phyloP scores from a whole-genome alignment of 2,888 invertebrate genomes.

The Psylliodes chrysocephalus region DNA sequence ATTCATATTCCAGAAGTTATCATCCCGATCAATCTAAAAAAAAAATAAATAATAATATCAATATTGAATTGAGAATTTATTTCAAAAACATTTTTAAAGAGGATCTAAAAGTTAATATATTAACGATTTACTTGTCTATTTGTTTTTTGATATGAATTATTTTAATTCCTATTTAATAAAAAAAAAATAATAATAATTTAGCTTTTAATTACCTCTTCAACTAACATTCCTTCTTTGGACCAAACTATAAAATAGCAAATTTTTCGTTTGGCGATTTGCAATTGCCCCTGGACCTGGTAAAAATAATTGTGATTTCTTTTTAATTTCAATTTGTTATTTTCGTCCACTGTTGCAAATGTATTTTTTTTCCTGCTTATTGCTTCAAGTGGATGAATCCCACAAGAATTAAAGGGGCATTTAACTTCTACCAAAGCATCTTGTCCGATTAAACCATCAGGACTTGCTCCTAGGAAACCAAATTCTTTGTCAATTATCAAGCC shows the following conservation, averaged over 20 bases:
- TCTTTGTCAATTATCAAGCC: slow-evolving; percentile 5
- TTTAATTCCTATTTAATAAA: no score
- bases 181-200: no score
- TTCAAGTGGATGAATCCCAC: neutral
- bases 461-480: neutral
- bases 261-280: neutral
- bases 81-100: no score
- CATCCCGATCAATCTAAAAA: no score
- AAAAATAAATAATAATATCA: no score
- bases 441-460: slow-evolving; percentile 14
- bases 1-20: no score
- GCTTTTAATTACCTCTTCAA: no score
- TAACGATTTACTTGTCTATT: no score
- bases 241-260: slow-evolving; percentile 5
- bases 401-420: slow-evolving; percentile 1
- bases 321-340: slow-evolving; percentile 5
- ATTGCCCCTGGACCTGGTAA: slow-evolving; percentile 1
- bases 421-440: slow-evolving; percentile 14
- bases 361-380: slow-evolving; percentile 1
- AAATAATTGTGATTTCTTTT: neutral
- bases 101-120: no score
- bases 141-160: no score
- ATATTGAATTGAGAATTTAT: no score
- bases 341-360: neutral
- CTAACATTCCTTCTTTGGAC: neutral